Evolutionary conservation across 23 tunicate genomes (phyloP).

Genomic region (Halocynthia aurantium): DNA sequence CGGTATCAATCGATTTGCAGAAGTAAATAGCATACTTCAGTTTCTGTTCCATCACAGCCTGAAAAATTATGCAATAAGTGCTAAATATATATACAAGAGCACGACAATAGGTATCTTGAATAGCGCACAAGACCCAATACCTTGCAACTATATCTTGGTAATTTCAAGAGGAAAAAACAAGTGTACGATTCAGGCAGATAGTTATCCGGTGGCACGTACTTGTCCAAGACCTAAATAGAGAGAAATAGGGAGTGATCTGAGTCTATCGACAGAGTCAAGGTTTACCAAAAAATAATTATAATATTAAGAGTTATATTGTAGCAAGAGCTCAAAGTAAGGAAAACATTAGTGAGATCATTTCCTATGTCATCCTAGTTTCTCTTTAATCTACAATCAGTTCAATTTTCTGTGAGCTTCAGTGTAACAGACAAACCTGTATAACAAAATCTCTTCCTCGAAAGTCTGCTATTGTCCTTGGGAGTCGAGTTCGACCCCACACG

Average conservation of each 20-base stretch:
- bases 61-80: background rate
- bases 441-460: conserved; percentile 88
- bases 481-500: conserved; percentile 89
- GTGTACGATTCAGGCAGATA: conserved; percentile 89
- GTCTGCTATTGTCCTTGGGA: conserved; percentile 81
- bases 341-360: too few relatives aligned
- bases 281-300: background rate
- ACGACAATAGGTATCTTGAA: background rate
- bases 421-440: conserved; percentile 42
- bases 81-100: background rate
- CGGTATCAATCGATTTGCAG: conserved; percentile 95
- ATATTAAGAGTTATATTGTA: background rate
- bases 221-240: conserved; percentile 54
- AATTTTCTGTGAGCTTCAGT: too few relatives aligned
- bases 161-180: conserved; percentile 80
- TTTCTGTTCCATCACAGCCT: conserved; percentile 70
- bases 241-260: background rate
- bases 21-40: conserved; percentile 86
- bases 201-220: conserved; percentile 81
- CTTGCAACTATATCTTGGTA: conserved; percentile 76
- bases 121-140: conserved; percentile 6
- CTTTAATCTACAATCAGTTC: too few relatives aligned
- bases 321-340: too few relatives aligned
- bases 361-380: too few relatives aligned
- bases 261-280: background rate